Evolutionary conservation across 2,113 vertebrate species (phyloP).

Genomic region (Sylvietta virens): DNA sequence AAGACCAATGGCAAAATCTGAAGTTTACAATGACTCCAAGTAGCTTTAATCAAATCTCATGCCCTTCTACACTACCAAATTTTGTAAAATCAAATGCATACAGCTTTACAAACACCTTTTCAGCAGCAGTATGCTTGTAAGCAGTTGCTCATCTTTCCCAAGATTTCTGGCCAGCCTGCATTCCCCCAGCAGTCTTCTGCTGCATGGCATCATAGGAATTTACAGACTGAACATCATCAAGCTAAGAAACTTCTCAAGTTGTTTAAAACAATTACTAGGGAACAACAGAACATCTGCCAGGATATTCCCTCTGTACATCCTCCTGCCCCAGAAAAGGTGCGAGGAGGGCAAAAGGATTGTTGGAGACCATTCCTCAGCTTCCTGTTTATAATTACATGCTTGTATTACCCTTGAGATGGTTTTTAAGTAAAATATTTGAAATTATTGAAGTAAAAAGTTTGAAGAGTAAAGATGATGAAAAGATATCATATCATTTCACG

Average conservation of each 20-base stretch:
- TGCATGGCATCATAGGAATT: neutral
- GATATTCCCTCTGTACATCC: neutral
- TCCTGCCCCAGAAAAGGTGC: neutral
- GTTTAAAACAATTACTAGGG: neutral
- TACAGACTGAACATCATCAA: rapidly evolving
- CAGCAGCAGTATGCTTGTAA: neutral
- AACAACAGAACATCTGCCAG: neutral
- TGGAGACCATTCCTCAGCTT: neutral
- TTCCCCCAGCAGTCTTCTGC: neutral
- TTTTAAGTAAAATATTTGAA: neutral
- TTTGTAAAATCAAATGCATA: neutral
- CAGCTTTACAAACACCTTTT: neutral
- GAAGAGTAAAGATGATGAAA: neutral
- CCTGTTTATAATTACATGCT: neutral
- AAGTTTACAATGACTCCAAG: neutral
- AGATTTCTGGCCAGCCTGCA: neutral
- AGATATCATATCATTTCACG: neutral
- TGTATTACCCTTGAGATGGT: neutral
- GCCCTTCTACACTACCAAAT: neutral
- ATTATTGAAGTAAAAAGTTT: neutral
- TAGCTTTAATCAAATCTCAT: neutral
- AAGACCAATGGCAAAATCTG: neutral
- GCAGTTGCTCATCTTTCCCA: neutral
- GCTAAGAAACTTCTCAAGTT: neutral
- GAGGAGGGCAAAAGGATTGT: neutral